Evolutionary conservation across 2,113 vertebrate genomes (phyloP).

Genomic region (Mustela nigripes): DNA sequence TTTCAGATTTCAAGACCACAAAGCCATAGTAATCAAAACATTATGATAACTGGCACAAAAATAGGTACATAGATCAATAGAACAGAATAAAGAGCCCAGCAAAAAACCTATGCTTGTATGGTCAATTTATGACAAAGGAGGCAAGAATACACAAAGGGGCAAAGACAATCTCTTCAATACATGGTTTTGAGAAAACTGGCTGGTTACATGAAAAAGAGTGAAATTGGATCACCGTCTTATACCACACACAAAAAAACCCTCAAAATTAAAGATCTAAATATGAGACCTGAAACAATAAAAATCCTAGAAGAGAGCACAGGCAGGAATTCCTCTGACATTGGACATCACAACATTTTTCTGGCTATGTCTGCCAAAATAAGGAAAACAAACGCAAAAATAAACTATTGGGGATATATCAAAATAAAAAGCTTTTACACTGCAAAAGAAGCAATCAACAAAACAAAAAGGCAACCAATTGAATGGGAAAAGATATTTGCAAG

Average conservation of each 20-base stretch:
- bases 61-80: background rate
- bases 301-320: background rate
- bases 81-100: background rate
- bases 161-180: background rate
- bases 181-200: background rate
- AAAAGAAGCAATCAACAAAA: background rate
- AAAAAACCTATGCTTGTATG: background rate
- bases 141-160: background rate
- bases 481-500: background rate
- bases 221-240: background rate
- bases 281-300: background rate
- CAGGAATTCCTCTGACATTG: background rate
- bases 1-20: background rate
- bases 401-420: background rate
- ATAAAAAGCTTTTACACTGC: background rate
- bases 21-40: background rate
- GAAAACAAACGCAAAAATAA: background rate
- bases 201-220: background rate
- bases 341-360: background rate
- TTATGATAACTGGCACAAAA: background rate
- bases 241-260: background rate
- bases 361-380: background rate
- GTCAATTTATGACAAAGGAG: background rate
- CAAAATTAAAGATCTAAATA: background rate
- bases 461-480: background rate